Percentiles rank a stretch among this genome's conserved stretches.
Conservation (phyloP, 2,113 vertebrate species). For the Gila orcuttii region DNA sequence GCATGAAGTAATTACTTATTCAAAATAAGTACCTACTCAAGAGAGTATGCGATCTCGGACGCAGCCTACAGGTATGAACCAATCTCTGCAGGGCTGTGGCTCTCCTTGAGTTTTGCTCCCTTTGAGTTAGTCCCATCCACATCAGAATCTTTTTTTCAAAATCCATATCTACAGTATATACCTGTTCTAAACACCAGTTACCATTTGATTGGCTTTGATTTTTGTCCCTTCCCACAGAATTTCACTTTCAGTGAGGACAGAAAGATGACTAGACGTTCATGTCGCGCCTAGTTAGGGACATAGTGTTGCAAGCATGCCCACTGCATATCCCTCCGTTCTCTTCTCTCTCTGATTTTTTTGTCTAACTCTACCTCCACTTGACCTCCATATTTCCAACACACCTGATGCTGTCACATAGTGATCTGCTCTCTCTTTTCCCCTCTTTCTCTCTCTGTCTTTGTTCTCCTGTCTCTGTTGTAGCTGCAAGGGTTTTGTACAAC, state of each 20-base stretch:
- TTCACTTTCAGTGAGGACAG: not conserved
- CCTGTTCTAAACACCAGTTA: too few relatives aligned
- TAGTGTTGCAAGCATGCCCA: not conserved
- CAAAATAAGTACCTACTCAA: too few relatives aligned
- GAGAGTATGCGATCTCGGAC: too few relatives aligned
- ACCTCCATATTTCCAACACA: not conserved
- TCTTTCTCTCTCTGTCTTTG: slow-evolving; percentile 26
- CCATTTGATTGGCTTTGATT: not conserved
- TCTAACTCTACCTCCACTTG: not conserved
- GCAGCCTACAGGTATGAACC: too few relatives aligned
- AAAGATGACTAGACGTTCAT: too few relatives aligned
- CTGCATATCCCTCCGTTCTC: not conserved
- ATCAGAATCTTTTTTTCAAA: too few relatives aligned
- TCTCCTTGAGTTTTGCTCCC: too few relatives aligned
- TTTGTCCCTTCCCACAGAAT: not conserved
- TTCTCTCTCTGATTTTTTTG: not conserved
- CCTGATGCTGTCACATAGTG: not conserved
- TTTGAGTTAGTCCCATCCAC: not conserved
- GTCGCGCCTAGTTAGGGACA: not conserved
- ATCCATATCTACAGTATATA: too few relatives aligned
- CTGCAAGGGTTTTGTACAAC: slow-evolving; percentile 60
- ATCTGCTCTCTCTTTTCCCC: slow-evolving; percentile 28
- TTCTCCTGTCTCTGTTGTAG: slow-evolving; percentile 61
- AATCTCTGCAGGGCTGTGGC: too few relatives aligned
- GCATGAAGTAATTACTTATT: too few relatives aligned